phyloP scores from a whole-genome alignment of 2,797 vertebrate species.

The Chelidonichthys spinosus region DNA sequence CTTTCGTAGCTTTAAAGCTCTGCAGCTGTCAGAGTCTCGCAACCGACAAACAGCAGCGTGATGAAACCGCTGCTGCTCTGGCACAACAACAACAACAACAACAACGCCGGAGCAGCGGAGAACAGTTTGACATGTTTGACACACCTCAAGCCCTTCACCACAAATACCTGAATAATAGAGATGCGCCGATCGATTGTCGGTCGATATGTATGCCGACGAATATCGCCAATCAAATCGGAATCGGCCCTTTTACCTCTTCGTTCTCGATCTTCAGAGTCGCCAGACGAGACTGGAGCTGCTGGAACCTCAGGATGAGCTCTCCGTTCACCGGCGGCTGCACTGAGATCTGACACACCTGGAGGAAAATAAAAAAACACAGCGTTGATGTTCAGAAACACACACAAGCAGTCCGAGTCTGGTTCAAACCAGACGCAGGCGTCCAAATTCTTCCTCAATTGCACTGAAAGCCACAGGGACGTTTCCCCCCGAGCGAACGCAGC shows the following conservation, averaged over 20 bases:
- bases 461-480: conserved; percentile 38
- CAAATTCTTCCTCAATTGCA: conserved; percentile 36
- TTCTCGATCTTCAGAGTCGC: conserved; percentile 97
- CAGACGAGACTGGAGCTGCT: conserved; percentile 96
- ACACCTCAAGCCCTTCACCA: not conserved
- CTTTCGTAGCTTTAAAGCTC: conserved; percentile 26
- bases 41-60: conserved; percentile 6
- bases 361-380: not conserved
- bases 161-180: not conserved
- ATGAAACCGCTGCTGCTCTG: conserved; percentile 7
- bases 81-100: not conserved
- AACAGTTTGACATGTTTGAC: conserved; percentile 9
- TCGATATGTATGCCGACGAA: not conserved
- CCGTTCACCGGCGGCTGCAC: conserved; percentile 95
- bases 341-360: conserved; percentile 93
- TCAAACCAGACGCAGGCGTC: conserved; percentile 22
- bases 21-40: conserved; percentile 12
- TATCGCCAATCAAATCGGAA: not conserved
- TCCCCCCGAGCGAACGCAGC: conserved; percentile 51
- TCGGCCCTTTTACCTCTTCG: conserved; percentile 89
- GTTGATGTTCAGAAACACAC: not conserved
- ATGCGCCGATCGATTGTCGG: not conserved
- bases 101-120: not conserved
- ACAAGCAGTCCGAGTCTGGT: not conserved
- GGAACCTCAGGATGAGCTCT: conserved; percentile 94